These are phyloP conservation scores for Neodontobutis hainanensis DNA, from an alignment of 2,113 vertebrate genomes.

Conservation along the genomic window DNA sequence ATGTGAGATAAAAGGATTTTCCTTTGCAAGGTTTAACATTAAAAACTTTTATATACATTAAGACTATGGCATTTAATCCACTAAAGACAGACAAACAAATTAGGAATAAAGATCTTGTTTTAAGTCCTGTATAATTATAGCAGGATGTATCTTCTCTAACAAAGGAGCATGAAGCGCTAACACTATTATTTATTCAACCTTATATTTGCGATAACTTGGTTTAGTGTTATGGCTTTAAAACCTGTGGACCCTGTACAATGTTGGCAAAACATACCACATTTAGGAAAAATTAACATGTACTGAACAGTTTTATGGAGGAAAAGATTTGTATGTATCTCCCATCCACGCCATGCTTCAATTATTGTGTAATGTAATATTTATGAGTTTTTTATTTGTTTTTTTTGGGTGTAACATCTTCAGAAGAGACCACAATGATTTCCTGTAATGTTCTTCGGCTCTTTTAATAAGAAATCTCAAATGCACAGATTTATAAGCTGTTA, in stretches of 20 bases:
- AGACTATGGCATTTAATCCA: not conserved
- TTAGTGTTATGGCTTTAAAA: no score
- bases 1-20: not conserved
- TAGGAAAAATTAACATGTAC: no score
- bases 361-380: conserved; percentile 2
- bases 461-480: not conserved
- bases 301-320: conserved; percentile 4
- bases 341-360: not conserved
- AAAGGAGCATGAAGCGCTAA: no score
- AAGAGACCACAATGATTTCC: not conserved
- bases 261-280: no score
- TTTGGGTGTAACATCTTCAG: not conserved
- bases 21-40: not conserved
- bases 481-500: not conserved
- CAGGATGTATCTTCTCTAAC: no score
- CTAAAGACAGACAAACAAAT: not conserved
- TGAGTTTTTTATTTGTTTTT: conserved; percentile 2
- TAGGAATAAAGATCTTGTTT: no score
- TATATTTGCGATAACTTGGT: no score
- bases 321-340: not conserved
- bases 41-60: not conserved
- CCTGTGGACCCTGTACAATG: no score
- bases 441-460: not conserved
- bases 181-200: no score
- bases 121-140: no score